Conservation (phyloP, 2,888 invertebrate genomes). For the Ptychoptera contaminata region DNA sequence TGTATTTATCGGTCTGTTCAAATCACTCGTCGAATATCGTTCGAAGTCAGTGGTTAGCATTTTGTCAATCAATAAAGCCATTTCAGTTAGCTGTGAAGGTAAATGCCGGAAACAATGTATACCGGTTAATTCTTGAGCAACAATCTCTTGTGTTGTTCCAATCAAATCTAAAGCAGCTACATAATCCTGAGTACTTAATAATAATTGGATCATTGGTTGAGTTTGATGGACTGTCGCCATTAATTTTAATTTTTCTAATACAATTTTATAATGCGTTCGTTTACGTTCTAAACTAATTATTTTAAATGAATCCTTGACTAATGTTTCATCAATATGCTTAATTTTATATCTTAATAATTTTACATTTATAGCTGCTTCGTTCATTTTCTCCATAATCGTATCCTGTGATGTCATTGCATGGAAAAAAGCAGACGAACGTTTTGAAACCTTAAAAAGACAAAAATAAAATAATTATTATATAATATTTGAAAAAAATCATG, state of each 20-base stretch:
- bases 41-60: constrained; percentile 94
- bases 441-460: constrained; percentile 41
- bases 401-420: constrained; percentile 98
- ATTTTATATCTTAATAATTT: constrained; percentile 58
- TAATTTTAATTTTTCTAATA: constrained; percentile 63
- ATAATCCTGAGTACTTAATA: constrained; percentile 91
- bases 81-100: constrained; percentile 87
- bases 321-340: constrained; percentile 55
- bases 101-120: constrained; percentile 91
- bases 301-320: constrained; percentile 66
- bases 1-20: constrained; percentile 62
- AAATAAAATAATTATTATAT: not conserved
- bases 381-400: constrained; percentile 89
- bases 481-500: not conserved
- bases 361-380: constrained; percentile 62
- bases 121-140: constrained; percentile 77
- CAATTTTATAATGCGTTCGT: constrained; percentile 44
- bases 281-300: constrained; percentile 55
- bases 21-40: constrained; percentile 75
- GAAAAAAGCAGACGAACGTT: constrained; percentile 93
- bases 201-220: constrained; percentile 89
- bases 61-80: constrained; percentile 89
- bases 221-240: constrained; percentile 96
- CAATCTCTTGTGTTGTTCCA: constrained; percentile 86
- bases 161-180: constrained; percentile 95